A percentile compares a stretch with the other conserved stretches of the same genome.
Evolutionary conservation across 2,888 invertebrate genomes (phyloP).

Genomic region (Eueremaeus valkanovi): DNA sequence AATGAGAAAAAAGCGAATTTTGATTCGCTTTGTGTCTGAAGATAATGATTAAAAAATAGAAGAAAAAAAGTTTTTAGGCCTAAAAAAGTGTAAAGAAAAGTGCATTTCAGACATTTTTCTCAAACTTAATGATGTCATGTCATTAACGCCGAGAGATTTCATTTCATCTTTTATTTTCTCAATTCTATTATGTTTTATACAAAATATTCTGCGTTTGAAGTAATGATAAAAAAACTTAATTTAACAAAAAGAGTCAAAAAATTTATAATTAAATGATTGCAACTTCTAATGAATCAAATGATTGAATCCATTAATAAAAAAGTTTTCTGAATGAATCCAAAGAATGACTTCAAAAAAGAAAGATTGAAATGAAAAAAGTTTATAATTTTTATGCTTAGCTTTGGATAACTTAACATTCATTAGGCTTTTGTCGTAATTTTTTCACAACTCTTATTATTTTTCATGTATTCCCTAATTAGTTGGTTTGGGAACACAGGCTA

Average conservation of each 20-base stretch:
- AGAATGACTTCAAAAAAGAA: too few species aligned
- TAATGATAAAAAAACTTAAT: not conserved
- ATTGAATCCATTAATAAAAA: not conserved
- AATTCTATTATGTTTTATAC: not conserved
- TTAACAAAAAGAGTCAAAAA: not conserved
- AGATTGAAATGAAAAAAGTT: too few species aligned
- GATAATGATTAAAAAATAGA: too few species aligned
- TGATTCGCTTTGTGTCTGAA: not conserved
- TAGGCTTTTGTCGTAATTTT: not conserved
- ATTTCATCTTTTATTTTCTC: not conserved
- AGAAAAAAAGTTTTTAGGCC: not conserved
- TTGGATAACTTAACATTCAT: too few species aligned
- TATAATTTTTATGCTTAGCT: too few species aligned
- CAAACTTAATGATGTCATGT: not conserved
- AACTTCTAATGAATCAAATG: not conserved
- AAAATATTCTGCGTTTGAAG: too few species aligned
- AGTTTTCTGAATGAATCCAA: not conserved
- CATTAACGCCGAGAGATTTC: not conserved
- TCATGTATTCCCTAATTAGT: not conserved
- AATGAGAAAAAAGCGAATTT: not conserved
- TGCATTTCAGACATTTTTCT: not conserved
- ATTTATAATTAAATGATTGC: not conserved
- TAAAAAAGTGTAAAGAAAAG: not conserved
- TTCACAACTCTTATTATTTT: not conserved
- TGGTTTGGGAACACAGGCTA: not conserved